Evolutionary conservation across 2,113 vertebrate species (phyloP).

Genomic region (Cyanistes caeruleus): DNA sequence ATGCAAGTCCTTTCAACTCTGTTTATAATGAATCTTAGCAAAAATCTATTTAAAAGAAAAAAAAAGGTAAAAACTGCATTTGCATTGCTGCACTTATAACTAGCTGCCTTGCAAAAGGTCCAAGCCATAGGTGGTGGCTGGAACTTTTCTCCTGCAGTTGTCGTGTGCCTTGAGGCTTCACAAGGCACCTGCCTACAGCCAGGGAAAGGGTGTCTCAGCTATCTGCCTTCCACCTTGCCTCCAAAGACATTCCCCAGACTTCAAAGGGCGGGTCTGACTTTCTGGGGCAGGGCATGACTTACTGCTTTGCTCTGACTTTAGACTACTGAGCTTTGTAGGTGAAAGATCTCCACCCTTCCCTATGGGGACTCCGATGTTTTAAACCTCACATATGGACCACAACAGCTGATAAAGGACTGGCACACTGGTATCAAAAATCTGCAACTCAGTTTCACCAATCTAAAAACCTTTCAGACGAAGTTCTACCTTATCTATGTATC

Average conservation of each 20-base stretch:
- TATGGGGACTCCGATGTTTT: not conserved
- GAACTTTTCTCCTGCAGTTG: not conserved
- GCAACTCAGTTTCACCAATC: not conserved
- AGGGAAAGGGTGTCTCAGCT: not conserved
- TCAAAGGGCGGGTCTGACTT: not conserved
- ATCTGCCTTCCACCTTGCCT: not conserved
- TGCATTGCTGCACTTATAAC: not conserved
- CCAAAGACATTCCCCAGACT: not conserved
- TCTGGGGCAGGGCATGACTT: rapidly evolving
- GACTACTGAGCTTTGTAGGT: not conserved
- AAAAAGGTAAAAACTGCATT: not conserved
- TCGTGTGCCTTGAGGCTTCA: not conserved
- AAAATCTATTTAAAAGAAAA: not conserved
- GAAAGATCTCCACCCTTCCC: not conserved
- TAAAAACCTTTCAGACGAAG: not conserved
- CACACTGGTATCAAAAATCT: not conserved
- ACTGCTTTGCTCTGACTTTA: not conserved
- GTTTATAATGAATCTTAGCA: not conserved
- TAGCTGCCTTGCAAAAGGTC: not conserved
- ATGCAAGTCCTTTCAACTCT: not conserved
- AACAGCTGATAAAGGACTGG: not conserved
- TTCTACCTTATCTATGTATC: not conserved
- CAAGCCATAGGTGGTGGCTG: not conserved
- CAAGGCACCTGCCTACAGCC: not conserved
- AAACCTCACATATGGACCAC: not conserved